Base-by-base conservation (phyloP, 2,113 vertebrate genomes). In the Tapirus terrestris region DNA sequence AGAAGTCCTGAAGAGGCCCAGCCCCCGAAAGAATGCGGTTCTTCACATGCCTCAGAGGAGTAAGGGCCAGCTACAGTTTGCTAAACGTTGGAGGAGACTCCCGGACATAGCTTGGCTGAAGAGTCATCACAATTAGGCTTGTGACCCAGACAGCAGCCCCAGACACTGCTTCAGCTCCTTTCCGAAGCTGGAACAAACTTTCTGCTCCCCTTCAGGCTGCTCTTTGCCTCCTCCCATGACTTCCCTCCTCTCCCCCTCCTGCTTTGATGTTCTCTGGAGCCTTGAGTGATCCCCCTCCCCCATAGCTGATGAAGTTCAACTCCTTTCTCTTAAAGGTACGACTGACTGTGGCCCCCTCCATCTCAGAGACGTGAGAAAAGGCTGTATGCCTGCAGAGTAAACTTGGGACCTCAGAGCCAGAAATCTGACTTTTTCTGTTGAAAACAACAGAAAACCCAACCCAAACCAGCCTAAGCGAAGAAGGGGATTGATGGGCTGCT, bases 111-210 rank as follows among this genome's bases (percentile, higher is more conserved):
- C 73, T 89, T 48, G 93, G 45, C 70, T 81, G 4, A 12, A 27
- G 48, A 96, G 60, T 91, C 91, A 95, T 75, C 43, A 13, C 16
- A 93, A 65, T 72, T 20, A 76, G 7, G 82, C 68, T 33, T 72
- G 79, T 82, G 79, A 94, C 93, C 80, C 87, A 96, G 93, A 95
- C 95, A 81, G 96, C 33, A 7, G 51, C 51, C 33, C 58, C 86
- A 95, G 96, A 97, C 65, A 31, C 20, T 12, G 20, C 63, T 61
- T 72, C 29, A 23, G 88, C 73, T 80, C 67, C 18, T 39, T n/a
- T 65, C 77, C 5, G 5, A 91, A 63, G 72, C 82, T 58, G 53
- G 90, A 79, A 83, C 31, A 33, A 7, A n/a, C 53, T 43, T 79
- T 89, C 36, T 91, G 48, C 39, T 72, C 56, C 61, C 53, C 31